phyloP scores from a whole-genome alignment of 2,888 invertebrate genomes.

The Leptura quadrifasciata region DNA sequence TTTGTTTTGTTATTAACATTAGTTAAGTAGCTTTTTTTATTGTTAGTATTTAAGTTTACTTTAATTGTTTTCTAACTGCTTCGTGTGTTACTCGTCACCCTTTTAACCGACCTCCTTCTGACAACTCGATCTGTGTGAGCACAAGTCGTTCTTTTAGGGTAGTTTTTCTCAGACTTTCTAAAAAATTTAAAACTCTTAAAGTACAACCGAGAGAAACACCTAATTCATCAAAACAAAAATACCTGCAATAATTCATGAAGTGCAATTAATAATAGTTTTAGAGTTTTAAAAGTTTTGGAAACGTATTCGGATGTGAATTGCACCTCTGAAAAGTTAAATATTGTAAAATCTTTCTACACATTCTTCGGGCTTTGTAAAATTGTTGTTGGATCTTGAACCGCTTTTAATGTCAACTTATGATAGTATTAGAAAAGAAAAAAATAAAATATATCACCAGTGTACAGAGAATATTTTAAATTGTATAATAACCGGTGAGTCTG shows the following conservation, averaged over 20 bases:
- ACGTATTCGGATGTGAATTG: constrained; percentile 18
- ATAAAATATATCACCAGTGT: constrained; percentile 39
- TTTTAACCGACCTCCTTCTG: background rate
- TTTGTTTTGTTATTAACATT: constrained; percentile 46
- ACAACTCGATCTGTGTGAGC: constrained; percentile 16
- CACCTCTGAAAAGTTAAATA: constrained; percentile 30
- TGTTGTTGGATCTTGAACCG: constrained; percentile 32
- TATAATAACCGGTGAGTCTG: constrained; percentile 30
- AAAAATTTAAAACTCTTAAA: constrained; percentile 49
- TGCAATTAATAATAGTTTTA: constrained; percentile 52
- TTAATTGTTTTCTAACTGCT: constrained; percentile 33
- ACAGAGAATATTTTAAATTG: constrained; percentile 44
- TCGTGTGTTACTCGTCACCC: constrained; percentile 22
- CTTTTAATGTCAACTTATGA: constrained; percentile 44
- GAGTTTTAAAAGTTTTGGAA: constrained; percentile 54
- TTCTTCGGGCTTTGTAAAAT: constrained; percentile 25
- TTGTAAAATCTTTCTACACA: constrained; percentile 27
- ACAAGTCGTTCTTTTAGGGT: constrained; percentile 17
- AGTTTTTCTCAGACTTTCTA: constrained; percentile 26
- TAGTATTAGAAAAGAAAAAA: constrained; percentile 39
- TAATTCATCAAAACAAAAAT: constrained; percentile 39
- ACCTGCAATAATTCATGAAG: constrained; percentile 56
- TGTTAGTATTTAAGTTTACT: constrained; percentile 41
- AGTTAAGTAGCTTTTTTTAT: constrained; percentile 40
- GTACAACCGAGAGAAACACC: constrained; percentile 32